A percentile compares a stretch with the other conserved stretches of the same genome.
These are phyloP conservation scores for Carassius auratus DNA, from an alignment of 2,113 vertebrate species.

Conservation along the genomic window DNA sequence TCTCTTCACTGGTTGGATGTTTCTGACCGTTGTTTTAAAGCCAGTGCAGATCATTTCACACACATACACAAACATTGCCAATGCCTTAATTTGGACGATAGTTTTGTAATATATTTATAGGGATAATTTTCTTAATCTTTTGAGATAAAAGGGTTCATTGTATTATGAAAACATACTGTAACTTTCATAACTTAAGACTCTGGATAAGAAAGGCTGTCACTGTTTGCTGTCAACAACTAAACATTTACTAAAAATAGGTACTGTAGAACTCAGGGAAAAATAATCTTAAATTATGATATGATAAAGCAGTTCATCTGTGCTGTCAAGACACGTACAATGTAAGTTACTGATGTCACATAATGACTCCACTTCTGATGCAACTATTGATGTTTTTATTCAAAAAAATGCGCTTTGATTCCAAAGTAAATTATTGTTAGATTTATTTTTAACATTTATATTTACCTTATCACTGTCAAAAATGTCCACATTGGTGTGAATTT, in stretches of 20 bases:
- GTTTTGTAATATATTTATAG: neutral
- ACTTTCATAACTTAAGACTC: neutral
- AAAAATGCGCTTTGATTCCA: neutral
- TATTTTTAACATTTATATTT: neutral
- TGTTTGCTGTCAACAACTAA: neutral
- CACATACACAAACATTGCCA: neutral
- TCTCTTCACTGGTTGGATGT: neutral
- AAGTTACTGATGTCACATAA: neutral
- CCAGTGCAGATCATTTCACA: neutral
- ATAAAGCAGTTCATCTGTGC: neutral
- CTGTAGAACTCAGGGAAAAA: neutral
- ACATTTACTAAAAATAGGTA: neutral
- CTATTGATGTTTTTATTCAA: neutral
- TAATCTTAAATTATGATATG: neutral
- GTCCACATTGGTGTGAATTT: neutral
- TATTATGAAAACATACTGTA: neutral
- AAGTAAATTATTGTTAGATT: slow-evolving; percentile 11
- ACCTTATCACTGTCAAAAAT: neutral
- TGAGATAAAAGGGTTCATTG: neutral
- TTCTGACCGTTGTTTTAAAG: neutral
- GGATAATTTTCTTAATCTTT: neutral
- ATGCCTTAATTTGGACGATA: neutral
- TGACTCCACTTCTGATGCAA: neutral
- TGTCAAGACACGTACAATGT: neutral
- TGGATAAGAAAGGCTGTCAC: neutral